Conservation (phyloP, 2,797 vertebrate species). For the Rhinoraja longicauda region DNA sequence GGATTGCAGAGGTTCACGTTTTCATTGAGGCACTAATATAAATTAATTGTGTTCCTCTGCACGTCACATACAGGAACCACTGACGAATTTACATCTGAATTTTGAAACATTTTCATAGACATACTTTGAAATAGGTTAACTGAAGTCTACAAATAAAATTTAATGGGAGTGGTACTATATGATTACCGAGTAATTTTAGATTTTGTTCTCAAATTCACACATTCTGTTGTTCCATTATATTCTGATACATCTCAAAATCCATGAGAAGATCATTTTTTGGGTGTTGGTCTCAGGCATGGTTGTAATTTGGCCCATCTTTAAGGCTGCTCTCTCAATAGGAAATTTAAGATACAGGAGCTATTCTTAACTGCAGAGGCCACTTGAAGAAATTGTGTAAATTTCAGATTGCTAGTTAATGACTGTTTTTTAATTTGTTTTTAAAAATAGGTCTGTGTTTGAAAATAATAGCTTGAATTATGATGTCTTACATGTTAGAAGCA, state of each 20-base stretch:
- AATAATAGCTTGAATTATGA: neutral
- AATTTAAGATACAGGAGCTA: neutral
- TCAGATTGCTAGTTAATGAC: neutral
- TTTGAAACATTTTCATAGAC: neutral
- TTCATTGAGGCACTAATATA: neutral
- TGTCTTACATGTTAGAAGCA: neutral
- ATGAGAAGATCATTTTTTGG: neutral
- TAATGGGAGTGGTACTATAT: neutral
- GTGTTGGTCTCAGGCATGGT: neutral
- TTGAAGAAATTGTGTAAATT: neutral
- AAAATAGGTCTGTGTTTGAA: neutral
- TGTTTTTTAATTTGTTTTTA: neutral
- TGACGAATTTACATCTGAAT: neutral
- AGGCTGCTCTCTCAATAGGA: neutral
- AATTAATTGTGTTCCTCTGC: neutral
- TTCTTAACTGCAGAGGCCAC: neutral
- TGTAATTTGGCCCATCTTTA: neutral
- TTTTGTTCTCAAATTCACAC: neutral
- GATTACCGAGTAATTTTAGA: neutral
- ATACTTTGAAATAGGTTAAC: neutral
- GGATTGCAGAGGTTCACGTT: neutral
- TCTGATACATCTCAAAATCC: neutral
- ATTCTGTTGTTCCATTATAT: too few species aligned
- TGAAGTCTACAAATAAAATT: neutral
- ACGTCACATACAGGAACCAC: neutral